Percentiles rank a stretch among this genome's conserved stretches.
phyloP scores from a whole-genome alignment of 2,797 vertebrate genomes.

The Masticophis lateralis region DNA sequence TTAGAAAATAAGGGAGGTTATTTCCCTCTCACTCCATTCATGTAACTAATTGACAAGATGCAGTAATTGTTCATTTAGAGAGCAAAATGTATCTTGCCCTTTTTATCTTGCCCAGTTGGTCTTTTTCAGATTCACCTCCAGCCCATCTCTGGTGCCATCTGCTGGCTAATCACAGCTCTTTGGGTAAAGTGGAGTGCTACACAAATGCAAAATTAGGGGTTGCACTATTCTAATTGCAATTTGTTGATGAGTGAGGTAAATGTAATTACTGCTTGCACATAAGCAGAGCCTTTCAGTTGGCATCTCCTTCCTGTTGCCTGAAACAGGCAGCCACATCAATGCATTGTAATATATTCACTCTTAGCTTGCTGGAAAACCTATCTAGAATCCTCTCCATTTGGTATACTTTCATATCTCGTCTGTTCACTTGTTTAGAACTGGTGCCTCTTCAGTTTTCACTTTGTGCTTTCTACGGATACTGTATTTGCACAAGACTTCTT shows the following conservation, averaged over 20 bases:
- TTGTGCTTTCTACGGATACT: background rate
- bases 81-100: background rate
- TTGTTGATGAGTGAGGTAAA: background rate
- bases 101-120: background rate
- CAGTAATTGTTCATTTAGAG: background rate
- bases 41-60: background rate
- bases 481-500: background rate
- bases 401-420: background rate
- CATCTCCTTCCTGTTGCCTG: background rate
- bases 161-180: slow-evolving; percentile 12
- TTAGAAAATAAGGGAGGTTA: background rate
- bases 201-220: background rate
- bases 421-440: background rate
- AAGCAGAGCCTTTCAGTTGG: background rate
- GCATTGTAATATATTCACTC: background rate
- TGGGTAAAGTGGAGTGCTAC: background rate
- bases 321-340: background rate
- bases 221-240: slow-evolving; percentile 8
- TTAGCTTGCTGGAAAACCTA: background rate
- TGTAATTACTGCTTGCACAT: background rate
- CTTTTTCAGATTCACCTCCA: background rate
- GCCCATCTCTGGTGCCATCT: slow-evolving; percentile 22
- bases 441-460: background rate
- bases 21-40: background rate
- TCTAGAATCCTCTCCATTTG: background rate